A percentile compares a stretch with the other conserved stretches of the same genome.
These are phyloP conservation scores for Aurelia coerulea DNA, from an alignment of 30 jellyfish, hydroid and myxozoan genomes.

Conservation along the genomic window DNA sequence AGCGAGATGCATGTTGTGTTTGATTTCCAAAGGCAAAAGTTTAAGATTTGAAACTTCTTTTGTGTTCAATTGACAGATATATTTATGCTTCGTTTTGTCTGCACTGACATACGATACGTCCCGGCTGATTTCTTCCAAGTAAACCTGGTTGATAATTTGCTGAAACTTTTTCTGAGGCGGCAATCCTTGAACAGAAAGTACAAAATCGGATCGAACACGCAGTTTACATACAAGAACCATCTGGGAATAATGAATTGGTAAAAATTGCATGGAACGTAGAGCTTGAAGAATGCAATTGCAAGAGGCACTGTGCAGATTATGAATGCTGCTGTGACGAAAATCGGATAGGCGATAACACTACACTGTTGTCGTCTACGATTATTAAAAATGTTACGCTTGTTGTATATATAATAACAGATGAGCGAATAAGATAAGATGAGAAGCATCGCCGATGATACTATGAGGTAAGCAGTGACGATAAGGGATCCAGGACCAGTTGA, in stretches of 20 bases:
- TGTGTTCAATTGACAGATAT: too few relatives aligned
- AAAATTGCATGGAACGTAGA: constrained; percentile 10
- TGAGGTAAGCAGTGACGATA: constrained; percentile 13
- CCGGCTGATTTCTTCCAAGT: too few relatives aligned
- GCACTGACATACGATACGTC: too few relatives aligned
- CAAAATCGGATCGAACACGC: constrained; percentile 32
- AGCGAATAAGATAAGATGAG: constrained; percentile 7
- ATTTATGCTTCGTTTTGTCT: too few relatives aligned
- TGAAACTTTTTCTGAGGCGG: too few relatives aligned
- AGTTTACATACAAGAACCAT: constrained; percentile 36
- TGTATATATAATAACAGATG: constrained; percentile 1
- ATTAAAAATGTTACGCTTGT: neutral
- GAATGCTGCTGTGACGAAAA: constrained; percentile 36
- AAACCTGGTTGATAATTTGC: too few relatives aligned
- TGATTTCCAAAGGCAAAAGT: too few relatives aligned
- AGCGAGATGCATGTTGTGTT: too few relatives aligned
- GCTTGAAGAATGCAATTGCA: constrained; percentile 1
- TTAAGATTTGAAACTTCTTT: too few relatives aligned
- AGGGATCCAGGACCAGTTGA: constrained; percentile 8
- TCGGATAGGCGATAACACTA: constrained; percentile 17
- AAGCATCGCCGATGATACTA: neutral
- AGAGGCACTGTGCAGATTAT: constrained; percentile 29
- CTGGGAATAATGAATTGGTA: constrained; percentile 44
- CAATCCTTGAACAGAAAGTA: constrained; percentile 26
- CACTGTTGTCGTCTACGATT: neutral